Base-by-base conservation (phyloP, 2,797 vertebrate species). In the Sebastes umbrosus region DNA sequence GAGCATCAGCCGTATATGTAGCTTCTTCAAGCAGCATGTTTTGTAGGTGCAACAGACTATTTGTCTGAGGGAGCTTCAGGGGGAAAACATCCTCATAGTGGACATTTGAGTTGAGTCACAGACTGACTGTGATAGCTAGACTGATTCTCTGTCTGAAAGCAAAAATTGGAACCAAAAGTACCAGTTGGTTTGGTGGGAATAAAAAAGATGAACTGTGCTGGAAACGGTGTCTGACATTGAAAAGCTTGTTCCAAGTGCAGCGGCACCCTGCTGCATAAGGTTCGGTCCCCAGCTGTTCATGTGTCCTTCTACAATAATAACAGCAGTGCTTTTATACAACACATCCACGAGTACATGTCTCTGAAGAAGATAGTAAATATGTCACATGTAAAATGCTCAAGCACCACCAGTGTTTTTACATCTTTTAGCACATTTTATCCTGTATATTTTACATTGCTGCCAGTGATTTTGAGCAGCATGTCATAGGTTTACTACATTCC, bases 161-260 rank as follows among this genome's bases (percentile, higher is more conserved):
- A 27, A 66, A 27, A 66, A 79, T 74, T 72, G 64, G n/a, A 84
- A 77, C 34, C 31, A 68, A 59, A 83, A 64, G 27, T 54, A 25
- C 75, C 24, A n/a, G 39, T 57, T 72, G 64, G 39, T 62, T 71
- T 76, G 34, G 55, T 32, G 24, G 50, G 43, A 74, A 27, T 60
- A 46, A 29, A 75, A 39, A 59, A 24, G 18, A 29, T 69, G 57
- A 73, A 70, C 31, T 54, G 52, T 70, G 74, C 43, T 57, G 36
- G 63, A 82, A 63, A 77, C 12, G 9, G 71, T 57, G 59, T 84
- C 75, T 81, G 79, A 70, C 69, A 13, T 16, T 67, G 63, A 69
- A 80, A 71, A 67, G 73, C 79, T 68, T 82, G 54, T 75, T 83
- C 66, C 39, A 73, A 73, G 71, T 77, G 55, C 68, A 88, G 39